Evolutionary conservation across 1,140 invertebrate genomes (phyloP).

Genomic region (Harlomillsia oculata): DNA sequence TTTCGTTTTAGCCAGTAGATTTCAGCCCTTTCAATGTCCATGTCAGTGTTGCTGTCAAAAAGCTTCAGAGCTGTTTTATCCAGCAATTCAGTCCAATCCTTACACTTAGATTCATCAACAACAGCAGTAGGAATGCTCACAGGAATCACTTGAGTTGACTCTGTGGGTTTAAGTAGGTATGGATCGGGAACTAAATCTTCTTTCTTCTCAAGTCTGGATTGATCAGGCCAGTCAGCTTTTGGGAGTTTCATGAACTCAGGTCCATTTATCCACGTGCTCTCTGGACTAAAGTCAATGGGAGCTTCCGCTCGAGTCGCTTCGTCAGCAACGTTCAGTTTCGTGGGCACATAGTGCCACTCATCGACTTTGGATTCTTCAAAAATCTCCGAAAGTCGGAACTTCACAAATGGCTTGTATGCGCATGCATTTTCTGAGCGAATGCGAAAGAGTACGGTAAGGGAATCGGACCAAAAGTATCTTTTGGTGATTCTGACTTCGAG

Average conservation of each 20-base stretch:
- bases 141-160: too few relatives aligned
- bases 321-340: constrained; percentile 22
- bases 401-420: constrained; percentile 24
- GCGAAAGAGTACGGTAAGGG: constrained; percentile 22
- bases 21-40: too few relatives aligned
- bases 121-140: too few relatives aligned
- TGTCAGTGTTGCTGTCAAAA: too few relatives aligned
- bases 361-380: constrained; percentile 14
- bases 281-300: background rate
- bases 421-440: constrained; percentile 4
- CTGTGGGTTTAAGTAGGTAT: too few relatives aligned
- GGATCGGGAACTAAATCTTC: too few relatives aligned
- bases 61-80: too few relatives aligned
- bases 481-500: constrained; percentile 2
- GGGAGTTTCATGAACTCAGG: constrained; percentile 9
- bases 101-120: too few relatives aligned
- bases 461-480: constrained; percentile 25
- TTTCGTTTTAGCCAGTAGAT: too few relatives aligned
- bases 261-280: constrained; percentile 14
- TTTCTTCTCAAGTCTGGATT: background rate
- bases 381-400: constrained; percentile 24
- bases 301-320: background rate
- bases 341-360: constrained; percentile 29
- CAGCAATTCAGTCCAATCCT: too few relatives aligned
- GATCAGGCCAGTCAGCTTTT: constrained; percentile 8